Evolutionary conservation across 2,888 invertebrate species (phyloP).

Genomic region (Hydriomena furcata): DNA sequence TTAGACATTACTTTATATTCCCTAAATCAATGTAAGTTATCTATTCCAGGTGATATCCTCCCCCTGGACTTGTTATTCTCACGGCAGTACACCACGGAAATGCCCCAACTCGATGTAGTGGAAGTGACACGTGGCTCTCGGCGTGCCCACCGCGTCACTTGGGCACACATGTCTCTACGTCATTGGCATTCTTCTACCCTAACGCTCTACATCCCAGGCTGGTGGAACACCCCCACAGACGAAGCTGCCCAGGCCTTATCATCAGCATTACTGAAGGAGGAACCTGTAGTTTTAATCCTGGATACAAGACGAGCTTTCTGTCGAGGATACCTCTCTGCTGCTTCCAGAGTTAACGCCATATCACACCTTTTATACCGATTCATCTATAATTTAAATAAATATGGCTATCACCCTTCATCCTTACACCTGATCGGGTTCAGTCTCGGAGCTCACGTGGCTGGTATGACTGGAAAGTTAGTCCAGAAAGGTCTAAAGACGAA

Average conservation of each 20-base stretch:
- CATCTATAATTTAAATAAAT: conserved; percentile 48
- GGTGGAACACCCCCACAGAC: conserved; percentile 71
- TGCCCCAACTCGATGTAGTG: conserved; percentile 52
- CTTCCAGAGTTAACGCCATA: conserved; percentile 58
- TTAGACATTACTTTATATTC: no score
- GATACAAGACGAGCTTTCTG: conserved; percentile 64
- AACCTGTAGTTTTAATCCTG: conserved; percentile 54
- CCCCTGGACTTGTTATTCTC: conserved; percentile 61
- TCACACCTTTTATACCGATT: conserved; percentile 55
- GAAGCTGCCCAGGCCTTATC: conserved; percentile 60
- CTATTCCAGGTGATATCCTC: conserved; percentile 62
- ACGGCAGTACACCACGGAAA: conserved; percentile 43
- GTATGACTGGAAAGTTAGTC: conserved; percentile 65
- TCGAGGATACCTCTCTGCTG: conserved; percentile 65
- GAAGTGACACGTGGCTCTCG: conserved; percentile 34
- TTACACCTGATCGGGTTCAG: conserved; percentile 85
- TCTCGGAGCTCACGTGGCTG: conserved; percentile 85
- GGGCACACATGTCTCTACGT: conserved; percentile 43
- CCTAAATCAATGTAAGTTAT: background rate
- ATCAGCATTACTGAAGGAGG: conserved; percentile 53
- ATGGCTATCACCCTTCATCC: conserved; percentile 64
- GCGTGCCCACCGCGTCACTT: conserved; percentile 42
- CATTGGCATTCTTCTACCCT: conserved; percentile 34
- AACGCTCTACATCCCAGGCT: conserved; percentile 69
- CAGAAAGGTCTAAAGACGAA: conserved; percentile 47